Evolutionary conservation across 2,797 vertebrate genomes (phyloP).

Genomic region (Darevskia nairensis): DNA sequence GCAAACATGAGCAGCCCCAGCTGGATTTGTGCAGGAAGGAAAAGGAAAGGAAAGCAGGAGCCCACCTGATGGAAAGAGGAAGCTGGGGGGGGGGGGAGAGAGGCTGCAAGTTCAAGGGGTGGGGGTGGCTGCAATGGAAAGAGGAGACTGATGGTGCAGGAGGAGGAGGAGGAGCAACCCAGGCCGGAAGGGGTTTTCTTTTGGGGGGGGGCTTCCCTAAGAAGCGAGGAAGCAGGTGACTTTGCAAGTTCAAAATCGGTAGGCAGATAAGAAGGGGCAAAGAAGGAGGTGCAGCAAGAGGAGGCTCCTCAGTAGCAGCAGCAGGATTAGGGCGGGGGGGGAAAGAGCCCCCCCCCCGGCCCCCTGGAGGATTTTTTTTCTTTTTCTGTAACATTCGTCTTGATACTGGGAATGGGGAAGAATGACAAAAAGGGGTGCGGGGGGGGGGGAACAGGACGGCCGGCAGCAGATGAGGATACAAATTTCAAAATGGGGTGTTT

Average conservation of each 20-base stretch:
- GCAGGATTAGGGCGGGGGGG: too few relatives aligned
- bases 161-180: background rate
- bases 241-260: too few relatives aligned
- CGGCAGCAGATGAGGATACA: background rate
- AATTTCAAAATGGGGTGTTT: too few relatives aligned
- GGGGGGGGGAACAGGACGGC: background rate
- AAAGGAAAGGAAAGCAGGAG: background rate
- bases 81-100: background rate
- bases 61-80: background rate
- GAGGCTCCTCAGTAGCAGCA: too few relatives aligned
- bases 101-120: background rate
- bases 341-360: background rate
- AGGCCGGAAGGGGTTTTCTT: background rate
- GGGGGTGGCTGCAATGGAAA: too few relatives aligned
- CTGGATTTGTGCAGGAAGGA: too few relatives aligned
- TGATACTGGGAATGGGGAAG: background rate
- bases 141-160: background rate
- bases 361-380: background rate
- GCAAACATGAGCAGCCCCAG: background rate
- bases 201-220: background rate
- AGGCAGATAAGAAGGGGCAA: too few relatives aligned
- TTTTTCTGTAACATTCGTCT: too few relatives aligned
- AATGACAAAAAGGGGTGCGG: too few relatives aligned
- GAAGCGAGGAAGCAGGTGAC: background rate
- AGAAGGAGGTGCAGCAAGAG: too few relatives aligned